Conservation (phyloP, 2,888 invertebrate species). For the Ormia ochracea region DNA sequence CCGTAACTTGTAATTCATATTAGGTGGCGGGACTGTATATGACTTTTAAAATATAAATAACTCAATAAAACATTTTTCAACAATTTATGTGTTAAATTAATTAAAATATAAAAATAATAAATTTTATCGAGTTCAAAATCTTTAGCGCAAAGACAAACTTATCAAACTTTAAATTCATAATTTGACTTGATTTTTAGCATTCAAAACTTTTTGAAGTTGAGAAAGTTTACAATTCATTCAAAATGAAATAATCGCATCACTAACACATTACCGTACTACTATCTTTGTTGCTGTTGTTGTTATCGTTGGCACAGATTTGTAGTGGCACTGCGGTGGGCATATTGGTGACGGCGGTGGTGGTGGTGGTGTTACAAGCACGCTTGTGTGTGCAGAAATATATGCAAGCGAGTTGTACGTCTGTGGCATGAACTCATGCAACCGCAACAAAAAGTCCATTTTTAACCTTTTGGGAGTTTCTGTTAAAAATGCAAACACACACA, state of each 20-base stretch:
- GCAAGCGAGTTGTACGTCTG: conserved; percentile 35
- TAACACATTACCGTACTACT: conserved; percentile 11
- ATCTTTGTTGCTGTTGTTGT: background rate
- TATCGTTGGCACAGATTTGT: conserved; percentile 41
- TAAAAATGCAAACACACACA: background rate
- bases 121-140: background rate
- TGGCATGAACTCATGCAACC: conserved; percentile 41
- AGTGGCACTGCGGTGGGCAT: no score
- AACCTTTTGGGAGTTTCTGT: conserved; percentile 52
- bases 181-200: conserved; percentile 29
- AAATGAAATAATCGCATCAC: conserved; percentile 40
- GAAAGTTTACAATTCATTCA: conserved; percentile 29
- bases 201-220: conserved; percentile 21
- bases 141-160: background rate
- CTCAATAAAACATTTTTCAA: background rate
- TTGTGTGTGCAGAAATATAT: background rate
- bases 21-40: no score
- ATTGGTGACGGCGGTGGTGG: background rate
- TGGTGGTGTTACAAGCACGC: background rate
- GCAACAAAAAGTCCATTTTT: conserved; percentile 51
- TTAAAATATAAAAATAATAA: background rate
- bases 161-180: background rate
- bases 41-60: no score
- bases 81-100: background rate
- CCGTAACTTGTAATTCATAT: no score